Conservation (phyloP, 2,113 vertebrate genomes). For the Phaethornis superciliosus region DNA sequence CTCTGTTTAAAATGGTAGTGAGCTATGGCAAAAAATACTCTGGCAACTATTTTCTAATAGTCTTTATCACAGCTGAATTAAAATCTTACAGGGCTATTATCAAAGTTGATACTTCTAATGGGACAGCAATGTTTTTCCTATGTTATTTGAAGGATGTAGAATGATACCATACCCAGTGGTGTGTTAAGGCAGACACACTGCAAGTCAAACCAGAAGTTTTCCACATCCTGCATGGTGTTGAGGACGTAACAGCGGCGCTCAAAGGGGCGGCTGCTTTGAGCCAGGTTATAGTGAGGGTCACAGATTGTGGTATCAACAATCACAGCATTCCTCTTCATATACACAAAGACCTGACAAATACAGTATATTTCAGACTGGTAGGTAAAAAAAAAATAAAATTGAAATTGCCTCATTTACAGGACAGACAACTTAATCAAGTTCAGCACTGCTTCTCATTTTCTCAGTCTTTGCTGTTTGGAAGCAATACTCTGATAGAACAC, state of each 20-base stretch:
- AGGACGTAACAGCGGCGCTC: slow-evolving; percentile 84
- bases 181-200: slow-evolving; percentile 97
- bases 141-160: neutral
- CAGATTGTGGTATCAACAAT: slow-evolving; percentile 91
- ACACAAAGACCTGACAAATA: slow-evolving; percentile 84
- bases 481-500: neutral
- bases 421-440: neutral
- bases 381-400: neutral
- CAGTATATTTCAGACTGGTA: neutral
- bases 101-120: neutral
- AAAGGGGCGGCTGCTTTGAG: slow-evolving; percentile 83
- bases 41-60: neutral
- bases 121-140: neutral
- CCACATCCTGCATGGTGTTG: slow-evolving; percentile 82
- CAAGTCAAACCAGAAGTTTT: slow-evolving; percentile 95
- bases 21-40: neutral
- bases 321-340: slow-evolving; percentile 83
- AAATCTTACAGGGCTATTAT: neutral
- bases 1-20: neutral
- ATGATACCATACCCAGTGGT: slow-evolving; percentile 81
- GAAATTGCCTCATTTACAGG: neutral
- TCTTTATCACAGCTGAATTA: neutral
- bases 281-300: slow-evolving; percentile 94
- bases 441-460: neutral
- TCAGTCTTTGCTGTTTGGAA: neutral